Percentiles rank a stretch among this genome's conserved stretches.
phyloP scores from a whole-genome alignment of 2,888 invertebrate species.

The Melieria omissa region DNA sequence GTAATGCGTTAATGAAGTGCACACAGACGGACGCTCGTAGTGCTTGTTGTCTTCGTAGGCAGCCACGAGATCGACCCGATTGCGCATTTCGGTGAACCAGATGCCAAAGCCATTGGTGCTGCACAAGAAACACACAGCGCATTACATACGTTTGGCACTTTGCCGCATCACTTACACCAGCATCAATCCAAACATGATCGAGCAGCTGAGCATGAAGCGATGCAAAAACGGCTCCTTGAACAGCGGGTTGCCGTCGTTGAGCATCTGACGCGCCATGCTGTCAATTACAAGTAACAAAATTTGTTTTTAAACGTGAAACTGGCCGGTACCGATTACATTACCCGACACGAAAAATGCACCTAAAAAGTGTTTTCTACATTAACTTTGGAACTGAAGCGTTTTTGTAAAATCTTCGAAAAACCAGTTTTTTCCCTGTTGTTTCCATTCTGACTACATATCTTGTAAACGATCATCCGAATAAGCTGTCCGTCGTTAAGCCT shows the following conservation, averaged over 20 bases:
- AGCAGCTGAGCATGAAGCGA: slow-evolving; percentile 44
- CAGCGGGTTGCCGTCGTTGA: slow-evolving; percentile 46
- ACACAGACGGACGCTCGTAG: background rate
- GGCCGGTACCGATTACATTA: too few relatives aligned
- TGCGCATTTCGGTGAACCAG: slow-evolving; percentile 51
- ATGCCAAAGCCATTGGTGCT: slow-evolving; percentile 52
- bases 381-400: too few relatives aligned
- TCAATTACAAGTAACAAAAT: background rate
- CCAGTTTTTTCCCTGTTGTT: too few relatives aligned
- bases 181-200: slow-evolving; percentile 50
- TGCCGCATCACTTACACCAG: slow-evolving; percentile 44
- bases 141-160: background rate
- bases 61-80: slow-evolving; percentile 30
- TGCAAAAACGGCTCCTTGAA: slow-evolving; percentile 48
- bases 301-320: too few relatives aligned
- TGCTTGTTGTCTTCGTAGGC: too few relatives aligned
- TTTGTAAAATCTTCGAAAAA: too few relatives aligned
- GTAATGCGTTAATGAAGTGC: background rate
- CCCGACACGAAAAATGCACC: too few relatives aligned
- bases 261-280: slow-evolving; percentile 37
- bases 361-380: too few relatives aligned
- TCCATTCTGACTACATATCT: too few relatives aligned
- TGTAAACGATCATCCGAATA: too few relatives aligned
- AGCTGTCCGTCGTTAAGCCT: too few relatives aligned
- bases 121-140: background rate